These are phyloP conservation scores for Physeter macrocephalus DNA, from an alignment of 2,113 vertebrate genomes.

Conservation along the genomic window DNA sequence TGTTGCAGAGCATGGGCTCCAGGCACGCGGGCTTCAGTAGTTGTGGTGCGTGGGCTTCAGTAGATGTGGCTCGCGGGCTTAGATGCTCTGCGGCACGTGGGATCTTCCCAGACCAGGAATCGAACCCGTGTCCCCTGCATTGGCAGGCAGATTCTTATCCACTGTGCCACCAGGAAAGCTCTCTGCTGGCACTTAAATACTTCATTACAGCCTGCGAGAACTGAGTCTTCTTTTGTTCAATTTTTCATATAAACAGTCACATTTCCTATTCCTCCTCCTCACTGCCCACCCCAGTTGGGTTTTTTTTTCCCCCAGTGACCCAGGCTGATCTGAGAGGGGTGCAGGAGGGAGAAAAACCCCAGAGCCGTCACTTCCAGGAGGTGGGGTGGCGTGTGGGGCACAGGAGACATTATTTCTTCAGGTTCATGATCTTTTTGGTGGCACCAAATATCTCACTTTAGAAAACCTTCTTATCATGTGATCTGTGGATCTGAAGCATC, in stretches of 20 bases:
- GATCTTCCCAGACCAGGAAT: no score
- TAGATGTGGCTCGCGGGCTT: no score
- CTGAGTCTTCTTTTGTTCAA: background rate
- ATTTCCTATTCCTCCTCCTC: background rate
- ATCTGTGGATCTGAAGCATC: background rate
- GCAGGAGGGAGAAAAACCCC: no score
- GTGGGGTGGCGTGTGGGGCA: background rate
- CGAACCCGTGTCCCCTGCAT: no score
- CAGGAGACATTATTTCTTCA: background rate
- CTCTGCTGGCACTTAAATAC: background rate
- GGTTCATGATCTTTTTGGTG: background rate
- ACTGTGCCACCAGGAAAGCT: no score
- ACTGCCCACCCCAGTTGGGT: fast-evolving
- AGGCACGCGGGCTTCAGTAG: no score
- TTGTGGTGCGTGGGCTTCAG: no score
- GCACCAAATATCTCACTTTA: background rate
- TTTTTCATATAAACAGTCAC: constrained; percentile 20
- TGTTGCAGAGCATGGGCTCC: no score
- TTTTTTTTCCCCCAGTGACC: background rate
- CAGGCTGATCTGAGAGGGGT: background rate
- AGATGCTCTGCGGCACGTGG: no score
- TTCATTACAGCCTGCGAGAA: background rate
- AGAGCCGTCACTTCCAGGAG: background rate
- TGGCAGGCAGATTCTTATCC: no score
- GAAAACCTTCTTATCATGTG: background rate